Evolutionary conservation across 1,140 invertebrate genomes (phyloP), one percentile per base, ranked within the genome.

Genomic region (Drosophila burlai): DNA sequence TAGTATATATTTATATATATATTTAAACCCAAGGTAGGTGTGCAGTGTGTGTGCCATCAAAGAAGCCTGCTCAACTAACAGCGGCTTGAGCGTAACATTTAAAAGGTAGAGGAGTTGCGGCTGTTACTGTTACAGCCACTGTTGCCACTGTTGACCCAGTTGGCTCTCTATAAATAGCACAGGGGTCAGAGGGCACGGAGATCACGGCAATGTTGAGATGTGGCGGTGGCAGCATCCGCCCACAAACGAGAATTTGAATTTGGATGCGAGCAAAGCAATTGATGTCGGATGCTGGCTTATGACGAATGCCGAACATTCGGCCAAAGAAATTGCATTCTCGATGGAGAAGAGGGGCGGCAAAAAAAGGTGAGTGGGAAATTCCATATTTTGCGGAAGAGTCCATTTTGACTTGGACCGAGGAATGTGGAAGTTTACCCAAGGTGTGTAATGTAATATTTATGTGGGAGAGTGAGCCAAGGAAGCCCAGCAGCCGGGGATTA

Each of bases 131-230:
- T 54, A 73, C 57, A 74, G 72, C 72, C 52, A 50, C 72, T 65
- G 72, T 62, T 78, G 72, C 72, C 34, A 55, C 71, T 79, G 59
- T 81, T 87, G 84, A 87, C 84, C 84, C 85, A 87, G 81, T 87
- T 87, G 68, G 62, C 49, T 67, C 63, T 55, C 83, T 86, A 83
- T 77, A 89, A 80, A 86, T 80, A 86, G 83, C 75, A 79, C 60
- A 79, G 45, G 61, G 63, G 63, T 65, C 63, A 62, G 58, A 45
- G 63, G 63, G 58, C 40, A 42, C 6, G 13, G 18, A 58, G 52
- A 18, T 18, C 43, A 45, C 10, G 43, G 43, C 11, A 11, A 24
- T 47, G 46, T 9, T 15, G 6, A 24, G 9, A 10, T 24, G 15
- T 16, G 36, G 57, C 24, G 15, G 21, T 9, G 15, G 15, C 9